Evolutionary conservation across 2,113 vertebrate genomes (phyloP).

Genomic region (pig (Sus scrofa)): DNA sequence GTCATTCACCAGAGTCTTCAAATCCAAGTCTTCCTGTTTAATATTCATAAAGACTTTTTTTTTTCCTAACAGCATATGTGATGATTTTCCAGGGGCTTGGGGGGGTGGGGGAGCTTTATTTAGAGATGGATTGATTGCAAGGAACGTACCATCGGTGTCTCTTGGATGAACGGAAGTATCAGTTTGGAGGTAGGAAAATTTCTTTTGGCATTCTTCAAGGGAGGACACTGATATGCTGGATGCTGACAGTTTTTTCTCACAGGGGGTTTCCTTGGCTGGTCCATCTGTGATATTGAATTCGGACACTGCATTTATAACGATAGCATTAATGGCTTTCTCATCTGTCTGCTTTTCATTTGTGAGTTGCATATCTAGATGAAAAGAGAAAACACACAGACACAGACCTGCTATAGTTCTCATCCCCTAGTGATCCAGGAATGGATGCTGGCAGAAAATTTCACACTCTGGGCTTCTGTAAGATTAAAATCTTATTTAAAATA

Average conservation of each 20-base stretch:
- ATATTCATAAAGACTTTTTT: constrained; percentile 74
- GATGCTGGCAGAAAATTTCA: constrained; percentile 69
- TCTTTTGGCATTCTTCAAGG: constrained; percentile 88
- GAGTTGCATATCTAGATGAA: constrained; percentile 87
- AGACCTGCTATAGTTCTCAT: constrained; percentile 55
- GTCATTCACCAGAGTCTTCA: constrained; percentile 80
- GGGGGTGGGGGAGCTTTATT: constrained; percentile 76
- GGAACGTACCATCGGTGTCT: constrained; percentile 89
- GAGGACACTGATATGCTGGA: constrained; percentile 86
- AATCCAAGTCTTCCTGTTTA: constrained; percentile 77
- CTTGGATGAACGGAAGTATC: constrained; percentile 87
- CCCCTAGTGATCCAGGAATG: constrained; percentile 73
- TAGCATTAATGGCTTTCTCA: constrained; percentile 87
- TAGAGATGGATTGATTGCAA: constrained; percentile 82
- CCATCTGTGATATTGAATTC: constrained; percentile 88
- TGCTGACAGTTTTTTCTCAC: constrained; percentile 87
- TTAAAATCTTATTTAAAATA: not conserved
- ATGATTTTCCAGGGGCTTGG: constrained; percentile 72
- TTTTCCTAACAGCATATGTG: constrained; percentile 70
- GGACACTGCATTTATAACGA: constrained; percentile 87
- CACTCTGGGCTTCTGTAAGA: constrained; percentile 38
- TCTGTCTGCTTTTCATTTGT: constrained; percentile 87
- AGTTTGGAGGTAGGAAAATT: constrained; percentile 89
- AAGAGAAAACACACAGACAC: constrained; percentile 67
- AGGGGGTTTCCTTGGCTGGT: constrained; percentile 87